Percentiles rank a stretch among this genome's conserved stretches.
These are phyloP conservation scores for Dynastes maya DNA, from an alignment of 2,888 invertebrate species.

Conservation along the genomic window DNA sequence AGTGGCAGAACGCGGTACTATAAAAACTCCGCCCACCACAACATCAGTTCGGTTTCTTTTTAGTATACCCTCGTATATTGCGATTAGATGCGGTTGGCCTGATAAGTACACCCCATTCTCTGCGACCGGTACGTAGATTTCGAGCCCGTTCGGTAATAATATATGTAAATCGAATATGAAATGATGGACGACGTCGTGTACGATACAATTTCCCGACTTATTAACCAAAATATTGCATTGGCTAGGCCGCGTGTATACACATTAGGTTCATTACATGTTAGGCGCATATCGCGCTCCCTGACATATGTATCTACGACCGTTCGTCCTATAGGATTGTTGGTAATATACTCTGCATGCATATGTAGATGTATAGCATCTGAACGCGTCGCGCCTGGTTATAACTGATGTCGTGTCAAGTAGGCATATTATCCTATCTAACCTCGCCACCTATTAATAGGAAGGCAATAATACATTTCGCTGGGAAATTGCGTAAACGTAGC, in stretches of 20 bases:
- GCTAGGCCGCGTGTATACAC: background rate
- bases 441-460: slow-evolving; percentile 38
- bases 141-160: background rate
- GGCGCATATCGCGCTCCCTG: too few relatives aligned
- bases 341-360: background rate
- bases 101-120: too few relatives aligned
- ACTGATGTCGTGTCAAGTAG: slow-evolving; percentile 45
- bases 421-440: slow-evolving; percentile 43
- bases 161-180: slow-evolving; percentile 29
- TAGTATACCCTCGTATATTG: too few relatives aligned
- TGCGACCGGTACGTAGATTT: too few relatives aligned
- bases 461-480: slow-evolving; percentile 37
- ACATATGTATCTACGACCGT: background rate
- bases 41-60: too few relatives aligned
- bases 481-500: slow-evolving; percentile 44
- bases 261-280: too few relatives aligned
- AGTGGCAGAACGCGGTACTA: too few relatives aligned
- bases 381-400: slow-evolving; percentile 1
- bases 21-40: too few relatives aligned
- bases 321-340: background rate
- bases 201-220: slow-evolving; percentile 39
- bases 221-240: slow-evolving; percentile 37
- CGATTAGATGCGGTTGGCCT: too few relatives aligned
- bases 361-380: too few relatives aligned
- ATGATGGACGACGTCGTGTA: slow-evolving; percentile 6